Conservation (phyloP, 2,888 invertebrate genomes). For the Dermolepida albohirtum region DNA sequence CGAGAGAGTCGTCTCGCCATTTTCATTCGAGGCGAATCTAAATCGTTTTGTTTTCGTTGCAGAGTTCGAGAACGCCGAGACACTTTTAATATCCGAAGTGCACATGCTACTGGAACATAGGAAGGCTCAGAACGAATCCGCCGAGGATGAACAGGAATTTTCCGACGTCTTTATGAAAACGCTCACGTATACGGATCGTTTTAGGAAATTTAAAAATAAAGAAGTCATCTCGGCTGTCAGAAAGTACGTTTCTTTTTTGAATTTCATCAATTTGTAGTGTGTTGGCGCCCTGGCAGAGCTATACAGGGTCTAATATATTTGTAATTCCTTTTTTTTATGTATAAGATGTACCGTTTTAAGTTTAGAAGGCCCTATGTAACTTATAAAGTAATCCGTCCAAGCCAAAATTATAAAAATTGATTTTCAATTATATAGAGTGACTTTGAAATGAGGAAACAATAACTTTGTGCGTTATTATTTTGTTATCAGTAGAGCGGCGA, state of each 20-base stretch:
- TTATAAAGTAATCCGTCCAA: no score
- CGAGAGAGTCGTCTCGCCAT: not conserved
- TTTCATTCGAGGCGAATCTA: slow-evolving; percentile 8
- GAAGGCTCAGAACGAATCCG: slow-evolving; percentile 97
- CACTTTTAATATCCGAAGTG: slow-evolving; percentile 94
- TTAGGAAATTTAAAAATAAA: slow-evolving; percentile 97
- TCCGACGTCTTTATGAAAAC: slow-evolving; percentile 99
- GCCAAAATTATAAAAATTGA: no score
- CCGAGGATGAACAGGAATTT: slow-evolving; percentile 98
- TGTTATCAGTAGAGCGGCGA: no score
- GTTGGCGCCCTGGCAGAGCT: no score
- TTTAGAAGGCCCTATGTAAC: no score
- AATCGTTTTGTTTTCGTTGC: slow-evolving; percentile 13
- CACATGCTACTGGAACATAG: slow-evolving; percentile 97
- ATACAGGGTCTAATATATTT: no score
- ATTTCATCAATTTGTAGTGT: no score
- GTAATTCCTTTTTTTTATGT: no score
- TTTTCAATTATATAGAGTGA: no score
- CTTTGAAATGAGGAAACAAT: no score
- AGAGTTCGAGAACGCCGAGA: slow-evolving; percentile 99
- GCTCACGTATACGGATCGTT: slow-evolving; percentile 93
- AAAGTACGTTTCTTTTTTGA: slow-evolving; percentile 72
- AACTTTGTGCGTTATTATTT: no score
- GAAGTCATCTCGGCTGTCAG: slow-evolving; percentile 97
- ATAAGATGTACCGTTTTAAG: no score